Evolutionary conservation across 2,113 vertebrate species (phyloP), one percentile per base, ranked within the genome.

Genomic region (Poeciliopsis turrubarensis): DNA sequence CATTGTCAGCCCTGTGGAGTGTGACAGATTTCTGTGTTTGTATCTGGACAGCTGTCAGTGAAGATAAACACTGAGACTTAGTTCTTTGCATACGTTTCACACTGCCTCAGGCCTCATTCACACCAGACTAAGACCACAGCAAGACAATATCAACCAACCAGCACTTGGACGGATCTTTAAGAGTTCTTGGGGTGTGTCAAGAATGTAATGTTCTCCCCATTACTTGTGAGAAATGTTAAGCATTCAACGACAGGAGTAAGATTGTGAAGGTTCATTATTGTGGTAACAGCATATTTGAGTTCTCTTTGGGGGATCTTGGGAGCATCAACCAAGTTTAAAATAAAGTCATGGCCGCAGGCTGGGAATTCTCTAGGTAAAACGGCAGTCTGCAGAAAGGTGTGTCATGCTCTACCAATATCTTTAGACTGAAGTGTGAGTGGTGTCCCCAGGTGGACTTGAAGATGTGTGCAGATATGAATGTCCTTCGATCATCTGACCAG

Each of bases 21-120:
- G 62, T 80, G 78, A 80, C 29, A 37, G 83, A 47, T 79, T 83
- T 65, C 77, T 62, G 15, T 81, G 81, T 87, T 77, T 79, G 71
- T 81, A 78, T 88, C 72, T 87, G 83, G 71, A 80, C 79, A 77
- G 78, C 81, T 86, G 84, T 87, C 82, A 72, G 68, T 54, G 44
- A 44, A 81, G 72, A 79, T 78, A 37, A 75, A 68, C 69, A 66
- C 15, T 70, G 57, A 54, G 69, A 34, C 27, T 63, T 13, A 84
- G 3, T 34, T 79, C n/a, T 51, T 66, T 80, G 68, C 34, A 80
- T 57, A 73, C 72, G 64, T 74, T 70, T 37, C 37, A 68, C 3
- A 19, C 73, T 41, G 73, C 73, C 66, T 75, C 68, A 84, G 51
- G 22, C 22, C 51, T 10, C 22, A 7, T 57, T 57, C 51, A 57